Conservation (phyloP, 2,888 invertebrate genomes). For the Chelonus formosanus region DNA sequence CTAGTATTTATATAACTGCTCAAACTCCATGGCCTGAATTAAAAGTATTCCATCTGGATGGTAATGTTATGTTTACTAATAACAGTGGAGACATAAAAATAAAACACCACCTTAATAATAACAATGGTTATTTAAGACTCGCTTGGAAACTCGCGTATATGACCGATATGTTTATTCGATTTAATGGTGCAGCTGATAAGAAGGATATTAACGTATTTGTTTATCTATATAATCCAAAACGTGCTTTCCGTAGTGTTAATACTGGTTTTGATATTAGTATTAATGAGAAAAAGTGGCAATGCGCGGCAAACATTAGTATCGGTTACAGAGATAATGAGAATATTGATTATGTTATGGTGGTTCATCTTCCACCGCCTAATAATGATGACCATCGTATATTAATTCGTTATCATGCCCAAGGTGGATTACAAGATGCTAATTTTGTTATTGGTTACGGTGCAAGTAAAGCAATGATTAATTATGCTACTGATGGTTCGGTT, state of each 20-base stretch:
- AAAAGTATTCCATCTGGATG: slow-evolving; percentile 59
- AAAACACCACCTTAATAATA: slow-evolving; percentile 59
- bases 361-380: slow-evolving; percentile 72
- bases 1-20: slow-evolving; percentile 55
- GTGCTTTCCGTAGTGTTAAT: slow-evolving; percentile 66
- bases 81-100: slow-evolving; percentile 56
- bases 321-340: slow-evolving; percentile 66
- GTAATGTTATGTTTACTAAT: slow-evolving; percentile 58
- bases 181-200: slow-evolving; percentile 55
- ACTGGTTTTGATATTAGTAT: slow-evolving; percentile 69
- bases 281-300: slow-evolving; percentile 69
- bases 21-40: slow-evolving; percentile 65
- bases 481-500: slow-evolving; percentile 71
- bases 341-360: slow-evolving; percentile 68
- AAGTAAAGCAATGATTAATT: slow-evolving; percentile 67
- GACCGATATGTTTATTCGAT: slow-evolving; percentile 59
- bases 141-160: slow-evolving; percentile 68
- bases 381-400: slow-evolving; percentile 72
- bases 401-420: slow-evolving; percentile 66
- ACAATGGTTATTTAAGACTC: slow-evolving; percentile 64
- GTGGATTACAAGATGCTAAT: slow-evolving; percentile 62
- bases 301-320: slow-evolving; percentile 71
- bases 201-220: slow-evolving; percentile 65
- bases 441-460: slow-evolving; percentile 70
- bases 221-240: slow-evolving; percentile 69